Base-by-base conservation (phyloP, 1,140 invertebrate species). In the Conus betulinus region DNA sequence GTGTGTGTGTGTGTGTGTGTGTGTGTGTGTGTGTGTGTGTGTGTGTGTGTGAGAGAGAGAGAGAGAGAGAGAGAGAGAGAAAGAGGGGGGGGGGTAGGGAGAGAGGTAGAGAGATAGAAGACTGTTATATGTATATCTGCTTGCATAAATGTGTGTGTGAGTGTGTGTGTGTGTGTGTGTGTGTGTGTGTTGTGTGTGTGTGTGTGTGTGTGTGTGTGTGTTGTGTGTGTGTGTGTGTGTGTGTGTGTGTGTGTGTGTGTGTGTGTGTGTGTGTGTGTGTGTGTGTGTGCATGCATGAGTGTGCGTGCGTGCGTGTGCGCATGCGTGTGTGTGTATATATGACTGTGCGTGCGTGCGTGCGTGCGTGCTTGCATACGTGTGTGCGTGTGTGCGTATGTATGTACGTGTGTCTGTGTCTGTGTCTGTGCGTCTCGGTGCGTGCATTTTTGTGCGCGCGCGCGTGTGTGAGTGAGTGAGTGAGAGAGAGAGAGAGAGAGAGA, bases 11-110 rank as follows among this genome's bases (percentile, higher is more conserved):
- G 60, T 63, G 60, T 63, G 60, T 63, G 60, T 63, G 52, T 81
- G 78, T 81, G 78, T 81, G 78, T 81, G 78, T 81, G 78, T 81
- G 78, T 81, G 78, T 81, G 78, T 81, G 78, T 81, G 78, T 81
- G 78, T 81, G 78, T 81, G 78, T 81, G 78, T 81, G 78, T 81
- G 78, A 11, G 39, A 11, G 78, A 11, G 39, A 11, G 78, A 11
- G 39, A 3, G 39, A 39, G 39, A 3, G 39, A 39, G 39, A 39
- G 39, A 39, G 39, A 39, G 39, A 39, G 39, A 39, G 39, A 39
- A 1, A 39, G 39, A n/a, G 39, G 39, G 39, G 39, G 39, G 39
- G 39, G 39, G 39, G 39, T 39, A 39, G 39, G 39, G 39, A 39
- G 39, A 39, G 39, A 39, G 39, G 39, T 3, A 39, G 39, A 39